phyloP scores from a whole-genome alignment of 2,888 invertebrate genomes.

The Cosmia trapezina region DNA sequence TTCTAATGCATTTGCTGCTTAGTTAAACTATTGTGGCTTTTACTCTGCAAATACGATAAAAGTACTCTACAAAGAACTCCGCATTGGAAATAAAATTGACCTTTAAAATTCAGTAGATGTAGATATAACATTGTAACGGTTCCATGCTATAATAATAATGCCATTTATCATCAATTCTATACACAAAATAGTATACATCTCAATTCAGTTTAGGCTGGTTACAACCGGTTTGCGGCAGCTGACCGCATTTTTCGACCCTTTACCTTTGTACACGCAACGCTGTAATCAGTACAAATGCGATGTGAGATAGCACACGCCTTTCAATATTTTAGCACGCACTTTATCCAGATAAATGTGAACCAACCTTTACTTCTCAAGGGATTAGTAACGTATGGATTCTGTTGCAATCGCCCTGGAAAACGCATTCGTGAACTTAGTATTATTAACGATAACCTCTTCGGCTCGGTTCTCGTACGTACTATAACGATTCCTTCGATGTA shows the following conservation, averaged over 20 bases:
- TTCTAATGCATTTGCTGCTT: conserved; percentile 2
- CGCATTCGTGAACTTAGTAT: conserved; percentile 53
- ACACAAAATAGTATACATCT: conserved; percentile 58
- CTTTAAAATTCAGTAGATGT: conserved; percentile 29
- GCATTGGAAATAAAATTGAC: conserved; percentile 27
- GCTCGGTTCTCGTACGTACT: conserved; percentile 40
- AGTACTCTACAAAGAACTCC: background rate
- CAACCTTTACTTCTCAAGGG: conserved; percentile 77
- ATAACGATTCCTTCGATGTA: conserved; percentile 1
- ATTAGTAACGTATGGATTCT: conserved; percentile 71
- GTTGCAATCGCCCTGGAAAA: conserved; percentile 63
- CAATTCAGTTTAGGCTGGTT: conserved; percentile 57
- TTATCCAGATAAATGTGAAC: conserved; percentile 85
- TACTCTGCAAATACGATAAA: background rate
- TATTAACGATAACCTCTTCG: conserved; percentile 61
- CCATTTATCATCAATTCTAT: conserved; percentile 46
- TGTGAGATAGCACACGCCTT: conserved; percentile 80
- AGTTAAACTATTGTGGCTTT: background rate
- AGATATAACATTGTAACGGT: conserved; percentile 39
- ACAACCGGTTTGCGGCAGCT: conserved; percentile 56
- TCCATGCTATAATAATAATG: conserved; percentile 34
- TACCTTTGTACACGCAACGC: conserved; percentile 73
- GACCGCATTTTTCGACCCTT: conserved; percentile 69
- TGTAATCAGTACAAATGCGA: conserved; percentile 88
- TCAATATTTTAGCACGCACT: conserved; percentile 88